These are phyloP conservation scores for Phylloscopus trochiloides DNA, from an alignment of 2,113 vertebrate genomes.

Conservation along the genomic window DNA sequence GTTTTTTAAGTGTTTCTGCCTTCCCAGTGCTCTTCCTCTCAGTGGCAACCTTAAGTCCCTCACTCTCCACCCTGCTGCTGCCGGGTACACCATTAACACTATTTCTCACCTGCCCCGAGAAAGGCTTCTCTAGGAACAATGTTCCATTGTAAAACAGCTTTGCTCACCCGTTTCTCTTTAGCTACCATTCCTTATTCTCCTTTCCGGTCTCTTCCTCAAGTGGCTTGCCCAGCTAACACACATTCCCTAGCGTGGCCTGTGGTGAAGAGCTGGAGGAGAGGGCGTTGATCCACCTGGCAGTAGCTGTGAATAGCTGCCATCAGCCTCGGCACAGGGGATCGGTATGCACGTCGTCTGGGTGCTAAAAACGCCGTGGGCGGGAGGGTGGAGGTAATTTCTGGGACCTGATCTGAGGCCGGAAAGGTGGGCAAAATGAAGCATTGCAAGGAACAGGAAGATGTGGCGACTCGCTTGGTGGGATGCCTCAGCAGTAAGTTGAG, in stretches of 20 bases:
- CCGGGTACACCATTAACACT: not conserved
- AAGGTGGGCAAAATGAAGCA: not conserved
- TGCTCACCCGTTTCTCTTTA: not conserved
- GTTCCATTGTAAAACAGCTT: not conserved
- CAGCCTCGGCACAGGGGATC: not conserved
- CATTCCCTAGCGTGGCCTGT: not conserved
- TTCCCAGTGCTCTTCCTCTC: not conserved
- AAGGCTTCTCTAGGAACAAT: not conserved
- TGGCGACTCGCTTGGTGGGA: not conserved
- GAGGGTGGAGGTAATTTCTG: slow-evolving; percentile 30
- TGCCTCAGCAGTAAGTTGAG: not conserved
- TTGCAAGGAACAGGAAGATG: not conserved
- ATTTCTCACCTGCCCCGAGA: not conserved
- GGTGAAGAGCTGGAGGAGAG: not conserved
- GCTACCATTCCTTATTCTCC: not conserved
- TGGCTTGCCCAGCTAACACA: not conserved
- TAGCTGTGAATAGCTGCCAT: not conserved
- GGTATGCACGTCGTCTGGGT: fast-evolving
- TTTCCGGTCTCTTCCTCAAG: not conserved
- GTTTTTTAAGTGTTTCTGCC: not conserved
- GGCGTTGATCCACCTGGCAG: not conserved
- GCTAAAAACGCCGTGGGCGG: not conserved
- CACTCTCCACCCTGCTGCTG: not conserved
- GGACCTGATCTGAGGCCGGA: not conserved
- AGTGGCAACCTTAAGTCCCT: not conserved